Evolutionary conservation across 2,888 invertebrate species (phyloP).

Genomic region (Heteropelma amictum): DNA sequence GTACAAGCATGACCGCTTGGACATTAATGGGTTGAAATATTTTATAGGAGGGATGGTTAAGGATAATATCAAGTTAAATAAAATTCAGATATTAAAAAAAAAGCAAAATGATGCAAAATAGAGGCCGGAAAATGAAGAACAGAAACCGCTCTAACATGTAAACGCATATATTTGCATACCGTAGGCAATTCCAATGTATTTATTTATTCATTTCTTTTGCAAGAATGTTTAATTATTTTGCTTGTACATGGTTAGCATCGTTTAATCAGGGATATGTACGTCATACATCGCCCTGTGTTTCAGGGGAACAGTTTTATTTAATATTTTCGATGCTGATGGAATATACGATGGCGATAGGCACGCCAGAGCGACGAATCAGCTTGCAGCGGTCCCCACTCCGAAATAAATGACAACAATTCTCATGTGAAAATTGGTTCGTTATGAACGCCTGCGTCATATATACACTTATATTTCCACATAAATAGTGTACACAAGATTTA

Average conservation of each 20-base stretch:
- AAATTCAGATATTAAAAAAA: no score
- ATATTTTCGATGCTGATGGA: constrained; percentile 7
- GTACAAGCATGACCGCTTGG: no score
- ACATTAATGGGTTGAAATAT: no score
- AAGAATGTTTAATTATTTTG: constrained; percentile 38
- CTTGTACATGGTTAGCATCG: background rate
- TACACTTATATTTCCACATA: no score
- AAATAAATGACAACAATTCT: constrained; percentile 44
- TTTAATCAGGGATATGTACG: constrained; percentile 48
- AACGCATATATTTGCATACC: background rate
- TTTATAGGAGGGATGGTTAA: background rate
- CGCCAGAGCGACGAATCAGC: constrained; percentile 44
- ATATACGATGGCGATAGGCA: constrained; percentile 20
- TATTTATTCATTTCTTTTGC: constrained; percentile 3
- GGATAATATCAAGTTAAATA: no score
- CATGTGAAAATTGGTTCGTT: constrained; percentile 52
- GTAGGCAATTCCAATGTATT: background rate
- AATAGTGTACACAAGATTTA: constrained; percentile 7
- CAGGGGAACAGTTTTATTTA: constrained; percentile 46
- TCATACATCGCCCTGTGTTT: constrained; percentile 31
- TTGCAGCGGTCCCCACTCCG: constrained; percentile 33
- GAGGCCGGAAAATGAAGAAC: no score
- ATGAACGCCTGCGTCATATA: no score
- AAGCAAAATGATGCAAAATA: no score
- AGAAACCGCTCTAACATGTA: no score